Evolutionary conservation across 2,888 invertebrate species (phyloP).

Genomic region (Eupelmus urozonus): DNA sequence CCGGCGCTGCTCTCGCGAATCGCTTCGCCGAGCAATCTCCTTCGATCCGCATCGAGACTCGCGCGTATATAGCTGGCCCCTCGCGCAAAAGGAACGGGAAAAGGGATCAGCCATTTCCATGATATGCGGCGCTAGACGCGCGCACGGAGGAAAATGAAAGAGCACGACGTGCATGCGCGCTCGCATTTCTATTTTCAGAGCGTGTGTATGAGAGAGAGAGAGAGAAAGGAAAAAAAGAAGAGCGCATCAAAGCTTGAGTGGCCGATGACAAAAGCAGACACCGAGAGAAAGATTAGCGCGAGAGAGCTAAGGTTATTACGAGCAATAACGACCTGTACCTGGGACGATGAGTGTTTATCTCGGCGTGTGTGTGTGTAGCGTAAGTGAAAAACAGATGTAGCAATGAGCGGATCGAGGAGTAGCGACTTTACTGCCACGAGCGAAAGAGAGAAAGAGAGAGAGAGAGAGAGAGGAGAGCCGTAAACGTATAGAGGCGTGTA

Average conservation of each 20-base stretch:
- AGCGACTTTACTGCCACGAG: conserved; percentile 5
- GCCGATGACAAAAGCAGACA: not conserved
- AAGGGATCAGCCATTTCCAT: conserved; percentile 36
- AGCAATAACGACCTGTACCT: not conserved
- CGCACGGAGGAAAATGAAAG: conserved; percentile 22
- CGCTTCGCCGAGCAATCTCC: conserved; percentile 50
- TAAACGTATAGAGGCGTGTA: conserved; percentile 30
- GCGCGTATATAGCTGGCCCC: conserved; percentile 11
- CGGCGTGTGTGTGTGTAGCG: not conserved
- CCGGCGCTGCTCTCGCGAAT: conserved; percentile 28
- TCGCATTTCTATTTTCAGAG: conserved; percentile 4
- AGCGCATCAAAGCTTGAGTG: conserved; percentile 19
- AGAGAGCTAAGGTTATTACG: not conserved
- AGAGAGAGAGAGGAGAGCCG: not conserved
- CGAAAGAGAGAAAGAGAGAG: not conserved
- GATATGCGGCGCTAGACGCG: not conserved
- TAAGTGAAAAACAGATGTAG: not conserved
- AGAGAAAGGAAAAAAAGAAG: not conserved
- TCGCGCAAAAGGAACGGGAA: not conserved
- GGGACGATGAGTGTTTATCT: not conserved
- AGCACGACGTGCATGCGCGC: not conserved
- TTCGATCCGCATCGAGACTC: conserved; percentile 34
- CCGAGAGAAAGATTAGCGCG: no score
- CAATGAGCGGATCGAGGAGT: not conserved
- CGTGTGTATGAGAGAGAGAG: not conserved